Base-by-base conservation (phyloP, 2,113 vertebrate species). In the Ornithorhynchus anatinus region DNA sequence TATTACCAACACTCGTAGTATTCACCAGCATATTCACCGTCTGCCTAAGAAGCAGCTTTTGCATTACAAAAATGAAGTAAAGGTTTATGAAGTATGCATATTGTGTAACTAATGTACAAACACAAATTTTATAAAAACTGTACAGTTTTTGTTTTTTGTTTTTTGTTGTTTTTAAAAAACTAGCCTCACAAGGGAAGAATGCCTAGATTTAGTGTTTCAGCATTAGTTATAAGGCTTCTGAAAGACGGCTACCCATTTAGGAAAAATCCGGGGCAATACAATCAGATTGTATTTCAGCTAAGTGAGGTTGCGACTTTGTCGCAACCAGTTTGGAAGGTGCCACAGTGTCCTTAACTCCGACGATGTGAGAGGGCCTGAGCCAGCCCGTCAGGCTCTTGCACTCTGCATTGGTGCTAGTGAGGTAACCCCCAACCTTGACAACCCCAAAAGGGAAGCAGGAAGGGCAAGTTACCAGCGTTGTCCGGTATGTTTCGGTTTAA, bases 101-200 rank as follows among this genome's bases (percentile, higher is more conserved):
- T 96, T 95, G 94, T 97, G 96, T 98, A 99, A 97, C 96, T 98
- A 98, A 98, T 99, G 97, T 99, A 99, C 95, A 93, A 97, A 96
- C 93, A 95, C 95, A 95, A 94, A 91, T 98, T 99, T 98, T 99
- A 97, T 98, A 98, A 94, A n/a, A 94, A 95, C 94, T 99, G 98
- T 99, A 98, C 97, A 98, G 97, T 94, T 94, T 94, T n/a, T n/a
- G n/a, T n/a, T n/a, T n/a, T n/a, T n/a, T n/a, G n/a, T n/a, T n/a
- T n/a, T 89, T 92, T 90, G 86, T 78, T 69, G 71, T 70, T 70
- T 59, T 78, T 72, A 78, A 35, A 45, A 76, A 86, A 86, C 77
- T 87, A 86, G 79, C 75, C 70, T 89, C 87, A 89, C 75, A 69
- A 87, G 90, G 87, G 80, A 71, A 82, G 81, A 71, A 82, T 69